phyloP scores from a whole-genome alignment of 2,888 invertebrate genomes.

The Plebejus melissa region DNA sequence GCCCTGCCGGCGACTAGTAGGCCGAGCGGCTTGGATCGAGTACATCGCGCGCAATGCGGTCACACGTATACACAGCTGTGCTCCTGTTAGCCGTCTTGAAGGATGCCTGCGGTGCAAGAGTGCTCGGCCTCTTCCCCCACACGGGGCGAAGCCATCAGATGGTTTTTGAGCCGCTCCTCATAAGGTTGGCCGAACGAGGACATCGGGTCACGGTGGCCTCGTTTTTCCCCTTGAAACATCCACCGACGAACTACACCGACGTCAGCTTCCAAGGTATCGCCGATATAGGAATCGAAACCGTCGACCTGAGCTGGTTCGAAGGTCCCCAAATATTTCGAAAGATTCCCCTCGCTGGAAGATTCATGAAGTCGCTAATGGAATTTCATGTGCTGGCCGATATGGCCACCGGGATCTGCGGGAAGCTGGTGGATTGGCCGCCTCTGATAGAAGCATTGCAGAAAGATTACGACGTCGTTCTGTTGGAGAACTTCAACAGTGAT shows the following conservation, averaged over 20 bases:
- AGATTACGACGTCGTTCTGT: conserved; percentile 73
- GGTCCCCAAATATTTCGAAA: conserved; percentile 27
- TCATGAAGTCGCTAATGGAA: conserved; percentile 33
- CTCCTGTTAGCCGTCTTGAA: conserved; percentile 46
- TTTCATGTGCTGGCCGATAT: conserved; percentile 35
- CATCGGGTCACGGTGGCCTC: conserved; percentile 73
- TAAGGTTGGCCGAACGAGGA: conserved; percentile 61
- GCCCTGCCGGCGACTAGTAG: conserved; percentile 36
- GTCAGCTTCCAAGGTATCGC: conserved; percentile 40
- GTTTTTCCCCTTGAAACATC: conserved; percentile 57
- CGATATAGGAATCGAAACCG: conserved; percentile 36
- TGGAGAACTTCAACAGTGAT: conserved; percentile 76
- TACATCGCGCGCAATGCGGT: conserved; percentile 52
- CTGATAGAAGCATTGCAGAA: conserved; percentile 39
- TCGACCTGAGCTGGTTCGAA: conserved; percentile 37
- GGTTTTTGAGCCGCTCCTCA: conserved; percentile 64
- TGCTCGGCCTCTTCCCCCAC: conserved; percentile 69
- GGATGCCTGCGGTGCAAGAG: conserved; percentile 47
- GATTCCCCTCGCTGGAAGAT: conserved; percentile 35
- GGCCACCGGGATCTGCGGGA: conserved; percentile 40
- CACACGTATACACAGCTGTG: conserved; percentile 40
- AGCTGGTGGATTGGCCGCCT: conserved; percentile 38
- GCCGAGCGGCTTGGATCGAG: conserved; percentile 36
- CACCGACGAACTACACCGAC: conserved; percentile 44
- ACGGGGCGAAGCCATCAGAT: conserved; percentile 73